Base-by-base conservation (phyloP, 2,888 invertebrate species). In the Muscina levida region DNA sequence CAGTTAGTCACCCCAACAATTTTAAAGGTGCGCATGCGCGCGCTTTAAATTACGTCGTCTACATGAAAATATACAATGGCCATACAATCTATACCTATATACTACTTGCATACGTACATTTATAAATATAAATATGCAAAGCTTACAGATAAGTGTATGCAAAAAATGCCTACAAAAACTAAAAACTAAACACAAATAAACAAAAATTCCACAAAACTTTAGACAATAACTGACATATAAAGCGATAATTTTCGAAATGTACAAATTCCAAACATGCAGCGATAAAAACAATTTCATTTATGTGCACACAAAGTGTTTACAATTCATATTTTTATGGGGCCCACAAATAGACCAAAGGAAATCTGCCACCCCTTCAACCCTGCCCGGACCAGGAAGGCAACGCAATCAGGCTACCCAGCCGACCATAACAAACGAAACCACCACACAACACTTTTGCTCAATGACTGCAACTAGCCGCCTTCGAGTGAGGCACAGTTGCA, bases 201-300 rank as follows among this genome's bases (percentile, higher is more conserved):
- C 48, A 81, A 77, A n/a, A 31, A 81, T 81, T 81, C 81, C 81
- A 81, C 72, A 81, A n/a, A 81, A 81, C 72, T 75, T 77, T 81
- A 77, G 81, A 77, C 77, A 81, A 81, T 74, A 81, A 77, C 77
- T 81, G 81, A 77, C 79, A 79, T 57, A 79, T 74, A 75, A 79
- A 77, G 76, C 82, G 79, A 82, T 80, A 82, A 82, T 80, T 75
- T 82, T 81, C 70, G 72, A 82, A 82, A 81, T 81, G 81, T 81
- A 82, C 82, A 82, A 82, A 82, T 82, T 82, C 82, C 82, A 75
- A 82, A 82, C 82, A 82, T 72, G 75, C 72, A 73, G 75, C 72
- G 82, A 82, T 82, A 77, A 82, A 79, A 82, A 82, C 82, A 79
- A 79, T 82, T 82, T 82, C 77, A 81, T 81, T 81, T 77, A 77